A percentile compares a stretch with the other conserved stretches of the same genome.
Conservation (phyloP, 2,113 vertebrate genomes). For the Oncorhynchus masou region DNA sequence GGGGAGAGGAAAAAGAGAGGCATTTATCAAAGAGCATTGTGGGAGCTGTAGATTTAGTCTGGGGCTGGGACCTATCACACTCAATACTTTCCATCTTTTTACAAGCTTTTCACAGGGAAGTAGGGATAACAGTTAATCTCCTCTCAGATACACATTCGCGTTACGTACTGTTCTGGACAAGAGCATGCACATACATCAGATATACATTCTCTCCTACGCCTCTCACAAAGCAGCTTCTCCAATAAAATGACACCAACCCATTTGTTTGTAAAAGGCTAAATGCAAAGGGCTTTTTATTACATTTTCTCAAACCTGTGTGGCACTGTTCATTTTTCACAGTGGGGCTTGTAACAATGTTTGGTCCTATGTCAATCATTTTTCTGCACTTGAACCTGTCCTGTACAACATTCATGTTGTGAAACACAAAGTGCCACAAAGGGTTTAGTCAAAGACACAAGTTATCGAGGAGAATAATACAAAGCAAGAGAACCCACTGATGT, state of each 20-base stretch:
- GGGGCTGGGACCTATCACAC: constrained; percentile 40
- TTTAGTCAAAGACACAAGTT: constrained; percentile 7
- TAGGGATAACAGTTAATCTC: constrained; percentile 35
- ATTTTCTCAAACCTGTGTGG: constrained; percentile 11
- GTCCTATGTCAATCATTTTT: constrained; percentile 19
- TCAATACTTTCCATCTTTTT: constrained; percentile 35
- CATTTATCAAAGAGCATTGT: background rate
- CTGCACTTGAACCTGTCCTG: constrained; percentile 34
- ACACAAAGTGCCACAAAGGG: background rate
- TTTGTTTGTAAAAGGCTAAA: constrained; percentile 21
- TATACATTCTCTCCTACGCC: background rate
- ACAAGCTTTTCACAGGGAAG: constrained; percentile 41
- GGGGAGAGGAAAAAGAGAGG: constrained; percentile 1
- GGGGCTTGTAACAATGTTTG: constrained; percentile 42
- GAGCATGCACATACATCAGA: constrained; percentile 8
- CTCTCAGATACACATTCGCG: constrained; percentile 6
- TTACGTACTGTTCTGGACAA: constrained; percentile 32
- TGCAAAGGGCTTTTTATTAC: constrained; percentile 30
- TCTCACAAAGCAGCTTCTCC: background rate
- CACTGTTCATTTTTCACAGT: constrained; percentile 30
- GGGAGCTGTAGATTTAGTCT: constrained; percentile 5
- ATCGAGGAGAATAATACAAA: constrained; percentile 22
- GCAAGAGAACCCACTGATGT: constrained; percentile 11
- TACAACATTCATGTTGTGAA: background rate
- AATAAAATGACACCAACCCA: constrained; percentile 33